These are phyloP conservation scores for Phortica magna DNA, from an alignment of 2,888 invertebrate species.

Conservation along the genomic window DNA sequence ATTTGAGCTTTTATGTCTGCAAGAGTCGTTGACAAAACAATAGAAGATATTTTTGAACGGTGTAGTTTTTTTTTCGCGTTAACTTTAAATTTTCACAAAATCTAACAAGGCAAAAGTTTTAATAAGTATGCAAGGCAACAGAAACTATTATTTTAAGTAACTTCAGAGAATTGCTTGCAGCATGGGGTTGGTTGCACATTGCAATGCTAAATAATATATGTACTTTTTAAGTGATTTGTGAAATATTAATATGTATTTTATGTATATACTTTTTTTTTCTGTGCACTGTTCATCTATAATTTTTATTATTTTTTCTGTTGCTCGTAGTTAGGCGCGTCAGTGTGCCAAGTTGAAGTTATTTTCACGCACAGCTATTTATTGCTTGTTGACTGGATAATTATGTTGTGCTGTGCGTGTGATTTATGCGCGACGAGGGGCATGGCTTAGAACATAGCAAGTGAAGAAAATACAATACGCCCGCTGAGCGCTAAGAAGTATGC, in stretches of 20 bases:
- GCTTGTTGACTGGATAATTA: slow-evolving; percentile 70
- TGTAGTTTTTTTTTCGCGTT: too few relatives aligned
- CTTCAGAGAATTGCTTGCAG: too few relatives aligned
- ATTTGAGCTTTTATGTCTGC: background rate
- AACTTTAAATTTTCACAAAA: too few relatives aligned
- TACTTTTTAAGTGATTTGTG: too few relatives aligned
- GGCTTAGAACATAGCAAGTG: background rate
- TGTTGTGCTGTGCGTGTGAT: slow-evolving; percentile 62
- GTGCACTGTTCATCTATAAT: background rate
- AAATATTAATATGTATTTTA: too few relatives aligned
- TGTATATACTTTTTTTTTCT: too few relatives aligned
- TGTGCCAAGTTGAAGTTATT: slow-evolving; percentile 22
- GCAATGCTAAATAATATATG: too few relatives aligned
- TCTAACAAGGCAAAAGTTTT: too few relatives aligned
- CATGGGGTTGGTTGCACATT: too few relatives aligned
- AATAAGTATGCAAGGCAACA: too few relatives aligned
- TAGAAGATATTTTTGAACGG: background rate
- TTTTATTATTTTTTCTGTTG: background rate
- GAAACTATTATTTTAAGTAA: too few relatives aligned
- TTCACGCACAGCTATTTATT: slow-evolving; percentile 52
- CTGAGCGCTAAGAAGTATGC: background rate
- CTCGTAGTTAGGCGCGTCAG: background rate
- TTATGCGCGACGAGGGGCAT: slow-evolving; percentile 52
- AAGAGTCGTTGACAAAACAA: background rate
- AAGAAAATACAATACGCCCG: too few relatives aligned